Evolutionary conservation across 2,888 invertebrate genomes (phyloP).

Genomic region (Gastracanthus pulcherrimus): DNA sequence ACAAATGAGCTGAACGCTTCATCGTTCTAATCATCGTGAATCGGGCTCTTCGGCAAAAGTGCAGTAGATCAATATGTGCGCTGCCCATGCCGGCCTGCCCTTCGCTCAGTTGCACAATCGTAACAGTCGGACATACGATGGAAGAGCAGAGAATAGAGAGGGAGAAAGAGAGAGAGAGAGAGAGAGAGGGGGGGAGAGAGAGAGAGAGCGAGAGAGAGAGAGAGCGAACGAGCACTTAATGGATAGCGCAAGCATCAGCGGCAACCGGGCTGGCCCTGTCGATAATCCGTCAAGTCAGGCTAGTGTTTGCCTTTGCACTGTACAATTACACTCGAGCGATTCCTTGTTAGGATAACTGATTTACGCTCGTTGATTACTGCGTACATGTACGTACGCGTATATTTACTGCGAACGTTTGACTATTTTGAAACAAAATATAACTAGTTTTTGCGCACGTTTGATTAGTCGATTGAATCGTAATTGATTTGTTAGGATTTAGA

Average conservation of each 20-base stretch:
- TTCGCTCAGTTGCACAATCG: not conserved
- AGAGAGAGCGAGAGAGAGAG: not conserved
- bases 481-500: constrained; percentile 4
- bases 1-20: not conserved
- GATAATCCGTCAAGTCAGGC: constrained; percentile 44
- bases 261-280: too few species aligned
- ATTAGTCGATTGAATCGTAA: not conserved
- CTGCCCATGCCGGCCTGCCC: not conserved
- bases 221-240: constrained; percentile 49
- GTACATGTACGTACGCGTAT: not conserved
- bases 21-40: not conserved
- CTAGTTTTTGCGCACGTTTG: not conserved
- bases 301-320: constrained; percentile 13
- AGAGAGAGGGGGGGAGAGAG: constrained; percentile 28
- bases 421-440: constrained; percentile 34
- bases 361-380: constrained; percentile 39
- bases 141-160: not conserved
- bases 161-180: not conserved
- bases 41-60: not conserved
- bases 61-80: constrained; percentile 16
- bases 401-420: not conserved
- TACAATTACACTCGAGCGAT: constrained; percentile 48
- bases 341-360: constrained; percentile 54
- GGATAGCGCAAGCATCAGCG: constrained; percentile 32
- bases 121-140: not conserved